phyloP scores from a whole-genome alignment of 2,888 invertebrate species.

The Epistrophella euchroma region DNA sequence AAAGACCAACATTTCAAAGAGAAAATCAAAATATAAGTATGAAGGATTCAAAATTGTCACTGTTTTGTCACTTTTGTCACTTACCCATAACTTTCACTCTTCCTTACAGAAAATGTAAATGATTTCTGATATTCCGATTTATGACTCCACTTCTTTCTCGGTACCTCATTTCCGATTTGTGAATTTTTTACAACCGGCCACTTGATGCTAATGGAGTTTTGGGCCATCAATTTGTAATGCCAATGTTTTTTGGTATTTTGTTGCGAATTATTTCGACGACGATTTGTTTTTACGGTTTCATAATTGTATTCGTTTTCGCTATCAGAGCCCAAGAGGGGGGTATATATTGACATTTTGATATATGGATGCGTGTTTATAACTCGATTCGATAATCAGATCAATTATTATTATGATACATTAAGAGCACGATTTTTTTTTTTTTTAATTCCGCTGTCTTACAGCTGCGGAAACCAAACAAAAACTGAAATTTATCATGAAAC shows the following conservation, averaged over 20 bases:
- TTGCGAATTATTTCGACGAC: conserved; percentile 51
- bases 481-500: conserved; percentile 40
- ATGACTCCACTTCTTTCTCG: not conserved
- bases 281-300: conserved; percentile 36
- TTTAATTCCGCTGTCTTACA: conserved; percentile 7
- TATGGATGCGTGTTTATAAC: not conserved
- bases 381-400: conserved; percentile 37
- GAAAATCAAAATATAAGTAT: too few relatives aligned
- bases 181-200: conserved; percentile 45
- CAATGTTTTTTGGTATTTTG: conserved; percentile 53
- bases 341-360: conserved; percentile 66
- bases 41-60: not conserved
- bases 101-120: conserved; percentile 41
- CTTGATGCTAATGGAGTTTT: conserved; percentile 40
- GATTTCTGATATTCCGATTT: conserved; percentile 31
- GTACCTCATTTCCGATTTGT: conserved; percentile 10
- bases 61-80: not conserved
- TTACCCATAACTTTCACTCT: conserved; percentile 35
- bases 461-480: conserved; percentile 47
- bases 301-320: conserved; percentile 33
- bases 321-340: conserved; percentile 62
- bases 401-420: conserved; percentile 16
- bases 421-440: conserved; percentile 43
- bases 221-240: conserved; percentile 46
- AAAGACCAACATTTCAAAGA: too few relatives aligned